Conservation (phyloP, 2,888 invertebrate species). For the Vanessa cardui region DNA sequence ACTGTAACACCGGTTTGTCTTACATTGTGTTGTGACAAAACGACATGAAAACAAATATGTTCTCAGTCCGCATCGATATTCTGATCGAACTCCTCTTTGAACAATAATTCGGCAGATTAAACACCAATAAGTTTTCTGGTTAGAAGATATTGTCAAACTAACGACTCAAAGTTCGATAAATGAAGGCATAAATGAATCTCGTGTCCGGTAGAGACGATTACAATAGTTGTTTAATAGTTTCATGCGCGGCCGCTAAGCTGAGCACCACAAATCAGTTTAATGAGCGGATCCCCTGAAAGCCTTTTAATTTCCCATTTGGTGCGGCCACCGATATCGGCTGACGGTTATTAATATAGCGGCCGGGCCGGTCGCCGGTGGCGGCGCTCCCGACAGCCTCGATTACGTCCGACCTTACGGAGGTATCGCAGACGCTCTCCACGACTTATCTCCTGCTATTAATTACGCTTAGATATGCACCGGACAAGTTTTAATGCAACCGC, state of each 20-base stretch:
- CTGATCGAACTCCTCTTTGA: constrained; percentile 19
- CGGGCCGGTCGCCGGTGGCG: constrained; percentile 64
- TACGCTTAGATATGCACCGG: constrained; percentile 76
- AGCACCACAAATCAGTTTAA: constrained; percentile 76
- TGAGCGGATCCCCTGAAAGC: constrained; percentile 78
- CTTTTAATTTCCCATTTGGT: constrained; percentile 82
- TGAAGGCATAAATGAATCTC: constrained; percentile 64
- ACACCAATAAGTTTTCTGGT: constrained; percentile 26
- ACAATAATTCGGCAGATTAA: constrained; percentile 20
- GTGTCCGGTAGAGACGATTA: constrained; percentile 66
- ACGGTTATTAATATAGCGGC: constrained; percentile 77
- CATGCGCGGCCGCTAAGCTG: constrained; percentile 69
- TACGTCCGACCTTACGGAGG: constrained; percentile 61
- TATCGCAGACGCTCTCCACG: constrained; percentile 66
- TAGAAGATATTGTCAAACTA: constrained; percentile 51
- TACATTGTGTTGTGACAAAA: constrained; percentile 30
- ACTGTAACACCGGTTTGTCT: constrained; percentile 35
- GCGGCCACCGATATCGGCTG: constrained; percentile 74
- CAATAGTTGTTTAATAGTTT: constrained; percentile 72
- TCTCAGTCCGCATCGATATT: constrained; percentile 23
- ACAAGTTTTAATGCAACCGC: constrained; percentile 82
- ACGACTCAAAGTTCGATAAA: constrained; percentile 58
- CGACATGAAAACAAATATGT: constrained; percentile 25
- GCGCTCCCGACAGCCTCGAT: constrained; percentile 71
- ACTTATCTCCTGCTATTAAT: constrained; percentile 81